Percentiles rank a stretch among this genome's conserved stretches.
phyloP scores from a whole-genome alignment of 2,113 vertebrate species.

The Drymodes brunneopygia region DNA sequence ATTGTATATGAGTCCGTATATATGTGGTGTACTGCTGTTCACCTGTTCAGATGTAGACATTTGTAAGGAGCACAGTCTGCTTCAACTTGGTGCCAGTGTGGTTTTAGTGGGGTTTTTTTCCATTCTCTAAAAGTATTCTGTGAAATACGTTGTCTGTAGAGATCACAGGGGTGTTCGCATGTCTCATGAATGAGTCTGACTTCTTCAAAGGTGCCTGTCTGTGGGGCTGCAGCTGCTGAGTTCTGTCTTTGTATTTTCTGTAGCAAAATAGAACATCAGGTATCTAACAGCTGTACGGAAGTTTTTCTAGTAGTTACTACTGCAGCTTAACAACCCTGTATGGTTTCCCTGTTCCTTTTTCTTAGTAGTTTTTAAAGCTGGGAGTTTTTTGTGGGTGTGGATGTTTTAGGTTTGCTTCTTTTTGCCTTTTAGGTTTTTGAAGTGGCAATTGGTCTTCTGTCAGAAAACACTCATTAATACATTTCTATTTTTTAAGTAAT shows the following conservation, averaged over 20 bases:
- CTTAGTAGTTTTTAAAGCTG: not conserved
- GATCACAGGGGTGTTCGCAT: not conserved
- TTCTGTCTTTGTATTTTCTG: not conserved
- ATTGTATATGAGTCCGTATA: not conserved
- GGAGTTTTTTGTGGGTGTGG: not conserved
- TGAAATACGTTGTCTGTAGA: rapidly evolving
- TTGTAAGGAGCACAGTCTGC: not conserved
- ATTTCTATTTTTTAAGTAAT: not conserved
- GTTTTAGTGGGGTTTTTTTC: not conserved
- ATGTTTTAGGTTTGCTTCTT: not conserved
- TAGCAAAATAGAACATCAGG: not conserved
- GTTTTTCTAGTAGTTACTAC: not conserved
- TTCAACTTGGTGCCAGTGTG: not conserved
- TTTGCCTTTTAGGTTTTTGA: not conserved
- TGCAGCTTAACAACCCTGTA: not conserved
- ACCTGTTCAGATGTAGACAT: not conserved
- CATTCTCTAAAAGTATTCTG: not conserved
- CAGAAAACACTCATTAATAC: not conserved
- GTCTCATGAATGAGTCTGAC: rapidly evolving
- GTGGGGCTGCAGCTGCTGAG: not conserved
- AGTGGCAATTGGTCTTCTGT: not conserved
- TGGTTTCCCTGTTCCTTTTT: not conserved
- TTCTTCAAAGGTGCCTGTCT: not conserved
- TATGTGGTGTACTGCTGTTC: not conserved
- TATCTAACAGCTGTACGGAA: not conserved